Evolutionary conservation across 2,113 vertebrate genomes (phyloP).

Genomic region (Limnothrissa miodon): DNA sequence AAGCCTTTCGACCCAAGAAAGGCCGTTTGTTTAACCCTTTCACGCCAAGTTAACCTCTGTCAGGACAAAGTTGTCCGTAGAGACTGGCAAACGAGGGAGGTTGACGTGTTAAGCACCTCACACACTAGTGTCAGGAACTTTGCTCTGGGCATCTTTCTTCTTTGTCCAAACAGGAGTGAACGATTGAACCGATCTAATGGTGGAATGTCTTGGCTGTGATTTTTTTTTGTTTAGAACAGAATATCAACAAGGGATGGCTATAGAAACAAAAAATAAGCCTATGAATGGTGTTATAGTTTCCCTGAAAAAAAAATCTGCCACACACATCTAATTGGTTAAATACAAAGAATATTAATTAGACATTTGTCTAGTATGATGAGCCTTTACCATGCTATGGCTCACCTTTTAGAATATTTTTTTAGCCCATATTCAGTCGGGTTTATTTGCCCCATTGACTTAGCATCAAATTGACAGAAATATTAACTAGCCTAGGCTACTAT

Average conservation of each 20-base stretch:
- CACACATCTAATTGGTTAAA: background rate
- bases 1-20: background rate
- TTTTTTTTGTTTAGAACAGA: background rate
- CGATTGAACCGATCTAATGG: background rate
- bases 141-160: background rate
- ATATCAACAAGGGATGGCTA: background rate
- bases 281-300: too few species aligned
- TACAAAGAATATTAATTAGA: background rate
- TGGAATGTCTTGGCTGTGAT: background rate
- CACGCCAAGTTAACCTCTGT: slow-evolving; percentile 6
- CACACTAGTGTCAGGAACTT: background rate
- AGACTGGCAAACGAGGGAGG: background rate
- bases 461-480: background rate
- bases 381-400: background rate
- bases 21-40: slow-evolving; percentile 10
- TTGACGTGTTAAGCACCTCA: slow-evolving; percentile 5
- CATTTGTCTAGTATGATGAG: background rate
- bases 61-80: background rate
- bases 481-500: background rate
- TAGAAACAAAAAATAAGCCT: background rate
- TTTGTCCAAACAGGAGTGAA: background rate
- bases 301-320: too few species aligned
- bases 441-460: background rate
- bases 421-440: background rate
- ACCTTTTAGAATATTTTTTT: too few species aligned